These are phyloP conservation scores for Rousettus leschenaultii DNA, from an alignment of 2,113 vertebrate genomes.

Conservation along the genomic window DNA sequence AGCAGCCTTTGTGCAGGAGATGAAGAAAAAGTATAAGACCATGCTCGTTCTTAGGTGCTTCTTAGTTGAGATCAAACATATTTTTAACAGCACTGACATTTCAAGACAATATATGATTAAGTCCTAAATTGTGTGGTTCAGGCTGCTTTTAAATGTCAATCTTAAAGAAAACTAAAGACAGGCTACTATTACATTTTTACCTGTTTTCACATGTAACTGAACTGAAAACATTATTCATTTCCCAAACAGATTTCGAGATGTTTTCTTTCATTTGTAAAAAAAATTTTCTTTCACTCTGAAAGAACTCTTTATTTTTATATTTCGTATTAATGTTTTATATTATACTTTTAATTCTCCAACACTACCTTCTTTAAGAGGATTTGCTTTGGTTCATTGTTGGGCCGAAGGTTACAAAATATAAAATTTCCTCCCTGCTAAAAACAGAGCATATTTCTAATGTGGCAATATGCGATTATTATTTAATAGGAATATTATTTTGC, in stretches of 20 bases:
- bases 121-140: slow-evolving; percentile 35
- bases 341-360: neutral
- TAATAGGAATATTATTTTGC: neutral
- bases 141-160: slow-evolving; percentile 42
- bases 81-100: slow-evolving; percentile 56
- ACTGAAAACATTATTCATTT: neutral
- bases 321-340: neutral
- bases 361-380: neutral
- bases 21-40: neutral
- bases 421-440: neutral
- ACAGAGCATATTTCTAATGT: slow-evolving; percentile 16
- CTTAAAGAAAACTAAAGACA: slow-evolving; percentile 28
- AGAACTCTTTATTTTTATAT: neutral
- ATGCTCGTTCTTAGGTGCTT: neutral
- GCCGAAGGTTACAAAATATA: neutral
- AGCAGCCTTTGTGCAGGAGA: neutral
- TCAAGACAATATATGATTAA: slow-evolving; percentile 59
- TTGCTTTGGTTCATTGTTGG: neutral
- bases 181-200: slow-evolving; percentile 41
- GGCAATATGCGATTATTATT: neutral
- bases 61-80: slow-evolving; percentile 24
- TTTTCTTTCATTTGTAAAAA: slow-evolving; percentile 23
- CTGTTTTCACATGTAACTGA: neutral
- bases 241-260: neutral
- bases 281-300: neutral